phyloP scores from a whole-genome alignment of 2,113 vertebrate species.

The Murina feae region DNA sequence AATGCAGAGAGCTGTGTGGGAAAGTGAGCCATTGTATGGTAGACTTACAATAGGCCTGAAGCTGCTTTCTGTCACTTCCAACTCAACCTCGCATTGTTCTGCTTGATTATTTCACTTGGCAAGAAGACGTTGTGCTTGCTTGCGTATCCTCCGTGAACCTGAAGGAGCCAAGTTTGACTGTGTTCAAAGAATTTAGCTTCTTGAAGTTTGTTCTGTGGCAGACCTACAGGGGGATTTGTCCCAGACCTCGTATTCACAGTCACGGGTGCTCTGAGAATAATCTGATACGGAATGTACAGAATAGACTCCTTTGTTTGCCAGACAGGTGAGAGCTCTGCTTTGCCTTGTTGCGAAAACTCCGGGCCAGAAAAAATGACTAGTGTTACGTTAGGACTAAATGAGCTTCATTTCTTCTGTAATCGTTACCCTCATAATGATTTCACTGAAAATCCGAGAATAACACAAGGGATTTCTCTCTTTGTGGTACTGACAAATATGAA shows the following conservation, averaged over 20 bases:
- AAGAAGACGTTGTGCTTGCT: background rate
- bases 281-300: constrained; percentile 27
- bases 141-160: constrained; percentile 39
- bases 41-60: background rate
- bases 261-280: constrained; percentile 10
- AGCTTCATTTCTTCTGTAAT: constrained; percentile 52
- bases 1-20: background rate
- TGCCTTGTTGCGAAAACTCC: constrained; percentile 39
- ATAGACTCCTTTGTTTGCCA: constrained; percentile 57
- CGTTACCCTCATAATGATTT: constrained; percentile 41
- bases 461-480: background rate
- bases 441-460: constrained; percentile 63
- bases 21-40: background rate
- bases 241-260: constrained; percentile 2
- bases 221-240: constrained; percentile 7
- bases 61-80: constrained; percentile 33
- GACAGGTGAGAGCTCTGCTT: constrained; percentile 39
- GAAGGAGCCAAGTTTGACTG: constrained; percentile 43
- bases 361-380: constrained; percentile 51
- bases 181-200: constrained; percentile 59
- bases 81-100: background rate
- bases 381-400: constrained; percentile 31
- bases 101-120: constrained; percentile 46
- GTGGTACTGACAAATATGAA: constrained; percentile 6
- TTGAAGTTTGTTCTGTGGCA: constrained; percentile 42